These are phyloP conservation scores for Lepidocyrtinus sp. DNA, from an alignment of 2,888 invertebrate species.

Conservation along the genomic window DNA sequence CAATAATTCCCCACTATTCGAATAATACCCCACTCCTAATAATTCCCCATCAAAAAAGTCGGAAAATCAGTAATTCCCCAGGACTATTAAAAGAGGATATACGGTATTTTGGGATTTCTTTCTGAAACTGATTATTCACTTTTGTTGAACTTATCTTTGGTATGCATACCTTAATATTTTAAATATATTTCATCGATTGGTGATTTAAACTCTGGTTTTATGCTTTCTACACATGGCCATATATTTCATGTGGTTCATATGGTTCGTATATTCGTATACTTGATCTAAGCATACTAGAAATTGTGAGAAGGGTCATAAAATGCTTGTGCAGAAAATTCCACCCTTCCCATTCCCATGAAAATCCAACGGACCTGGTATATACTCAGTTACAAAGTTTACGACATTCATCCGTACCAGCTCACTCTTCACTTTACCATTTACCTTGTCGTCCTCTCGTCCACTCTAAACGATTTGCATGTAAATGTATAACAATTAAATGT, in stretches of 20 bases:
- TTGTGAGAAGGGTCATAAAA: not conserved
- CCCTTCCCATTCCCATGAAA: not conserved
- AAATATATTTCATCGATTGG: not conserved
- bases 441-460: not conserved
- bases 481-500: not conserved
- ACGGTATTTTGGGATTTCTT: too few species aligned
- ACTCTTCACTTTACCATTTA: too few species aligned
- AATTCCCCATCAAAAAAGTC: too few species aligned
- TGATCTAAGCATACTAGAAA: too few species aligned
- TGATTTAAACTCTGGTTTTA: not conserved
- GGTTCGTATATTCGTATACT: too few species aligned
- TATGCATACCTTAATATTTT: not conserved
- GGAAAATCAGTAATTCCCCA: too few species aligned
- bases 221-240: not conserved
- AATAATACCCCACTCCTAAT: too few species aligned
- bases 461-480: not conserved
- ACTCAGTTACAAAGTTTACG: too few species aligned
- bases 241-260: not conserved
- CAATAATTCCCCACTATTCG: too few species aligned
- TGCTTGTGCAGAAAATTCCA: not conserved
- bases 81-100: too few species aligned
- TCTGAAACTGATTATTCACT: too few species aligned
- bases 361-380: not conserved
- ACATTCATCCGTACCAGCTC: not conserved
- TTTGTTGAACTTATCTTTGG: not conserved